phyloP scores from a whole-genome alignment of 2,797 vertebrate species.

The Argyrosomus regius region DNA sequence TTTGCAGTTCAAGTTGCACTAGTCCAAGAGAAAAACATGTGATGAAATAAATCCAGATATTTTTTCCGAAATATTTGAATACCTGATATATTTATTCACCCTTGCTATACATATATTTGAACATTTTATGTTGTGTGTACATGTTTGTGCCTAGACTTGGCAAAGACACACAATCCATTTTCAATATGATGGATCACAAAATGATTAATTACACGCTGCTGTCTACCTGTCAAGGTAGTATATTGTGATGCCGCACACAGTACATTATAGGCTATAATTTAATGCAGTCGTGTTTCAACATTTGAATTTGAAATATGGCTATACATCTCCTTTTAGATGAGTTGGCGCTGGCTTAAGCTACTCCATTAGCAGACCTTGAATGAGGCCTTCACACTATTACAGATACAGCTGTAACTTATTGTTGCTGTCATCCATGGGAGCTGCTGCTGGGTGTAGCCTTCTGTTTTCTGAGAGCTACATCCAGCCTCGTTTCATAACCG shows the following conservation, averaged over 20 bases:
- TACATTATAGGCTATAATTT: slow-evolving; percentile 70
- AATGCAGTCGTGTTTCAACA: slow-evolving; percentile 71
- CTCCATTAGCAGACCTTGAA: slow-evolving; percentile 78
- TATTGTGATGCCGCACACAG: slow-evolving; percentile 56
- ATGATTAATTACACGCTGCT: slow-evolving; percentile 61
- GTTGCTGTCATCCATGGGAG: slow-evolving; percentile 60
- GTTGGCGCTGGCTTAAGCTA: slow-evolving; percentile 73
- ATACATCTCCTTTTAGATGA: slow-evolving; percentile 76
- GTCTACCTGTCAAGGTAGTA: slow-evolving; percentile 64
- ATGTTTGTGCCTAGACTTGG: slow-evolving; percentile 38
- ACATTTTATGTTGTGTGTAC: slow-evolving; percentile 21
- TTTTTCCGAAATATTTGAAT: slow-evolving; percentile 6
- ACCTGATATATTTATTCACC: slow-evolving; percentile 12
- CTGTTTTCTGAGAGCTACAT: slow-evolving; percentile 41
- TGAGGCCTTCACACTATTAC: slow-evolving; percentile 64
- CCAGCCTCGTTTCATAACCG: slow-evolving; percentile 20
- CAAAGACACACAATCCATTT: slow-evolving; percentile 58
- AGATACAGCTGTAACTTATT: slow-evolving; percentile 71
- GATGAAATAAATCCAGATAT: slow-evolving; percentile 5
- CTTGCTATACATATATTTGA: slow-evolving; percentile 4
- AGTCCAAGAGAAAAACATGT: background rate
- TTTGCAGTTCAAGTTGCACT: slow-evolving; percentile 22
- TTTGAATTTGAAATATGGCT: slow-evolving; percentile 75
- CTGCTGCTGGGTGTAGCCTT: slow-evolving; percentile 33
- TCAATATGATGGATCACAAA: slow-evolving; percentile 49